Conservation (phyloP, 2,797 vertebrate genomes). For the Valencia hispanica region DNA sequence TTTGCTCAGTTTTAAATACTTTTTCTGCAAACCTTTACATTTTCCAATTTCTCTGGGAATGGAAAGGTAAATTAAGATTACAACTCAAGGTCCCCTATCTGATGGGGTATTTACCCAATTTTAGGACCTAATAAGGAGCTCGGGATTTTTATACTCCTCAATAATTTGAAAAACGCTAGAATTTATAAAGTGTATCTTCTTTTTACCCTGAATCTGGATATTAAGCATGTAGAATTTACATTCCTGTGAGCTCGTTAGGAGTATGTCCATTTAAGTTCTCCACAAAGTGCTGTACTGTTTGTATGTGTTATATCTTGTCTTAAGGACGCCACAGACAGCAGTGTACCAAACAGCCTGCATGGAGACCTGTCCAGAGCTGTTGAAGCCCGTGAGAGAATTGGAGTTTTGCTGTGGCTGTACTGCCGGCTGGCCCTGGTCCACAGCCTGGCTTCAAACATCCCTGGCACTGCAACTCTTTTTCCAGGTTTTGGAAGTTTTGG, state of each 20-base stretch:
- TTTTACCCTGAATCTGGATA: too few species aligned
- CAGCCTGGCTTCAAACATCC: conserved; percentile 79
- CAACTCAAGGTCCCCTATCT: too few species aligned
- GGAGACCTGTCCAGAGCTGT: conserved; percentile 58
- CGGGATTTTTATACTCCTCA: too few species aligned
- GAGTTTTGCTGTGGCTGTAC: conserved; percentile 84
- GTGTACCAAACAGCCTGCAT: background rate
- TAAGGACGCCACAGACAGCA: conserved; percentile 40
- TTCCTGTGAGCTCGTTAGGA: background rate
- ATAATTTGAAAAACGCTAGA: too few species aligned
- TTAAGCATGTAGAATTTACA: too few species aligned
- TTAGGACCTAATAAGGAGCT: too few species aligned
- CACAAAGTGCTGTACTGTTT: background rate
- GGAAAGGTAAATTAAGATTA: too few species aligned
- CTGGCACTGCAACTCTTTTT: conserved; percentile 55
- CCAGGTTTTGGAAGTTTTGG: conserved; percentile 62
- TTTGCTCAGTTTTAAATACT: too few species aligned
- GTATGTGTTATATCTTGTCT: conserved; percentile 6
- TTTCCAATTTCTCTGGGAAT: too few species aligned
- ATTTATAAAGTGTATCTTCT: too few species aligned
- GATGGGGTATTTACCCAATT: too few species aligned
- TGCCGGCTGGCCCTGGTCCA: conserved; percentile 82
- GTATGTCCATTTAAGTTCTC: background rate
- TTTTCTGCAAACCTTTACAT: too few species aligned
- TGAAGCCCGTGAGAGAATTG: conserved; percentile 81